A percentile compares a stretch with the other conserved stretches of the same genome.
These are phyloP conservation scores for Oscheius onirici DNA, from an alignment of 2,888 invertebrate species.

Conservation along the genomic window DNA sequence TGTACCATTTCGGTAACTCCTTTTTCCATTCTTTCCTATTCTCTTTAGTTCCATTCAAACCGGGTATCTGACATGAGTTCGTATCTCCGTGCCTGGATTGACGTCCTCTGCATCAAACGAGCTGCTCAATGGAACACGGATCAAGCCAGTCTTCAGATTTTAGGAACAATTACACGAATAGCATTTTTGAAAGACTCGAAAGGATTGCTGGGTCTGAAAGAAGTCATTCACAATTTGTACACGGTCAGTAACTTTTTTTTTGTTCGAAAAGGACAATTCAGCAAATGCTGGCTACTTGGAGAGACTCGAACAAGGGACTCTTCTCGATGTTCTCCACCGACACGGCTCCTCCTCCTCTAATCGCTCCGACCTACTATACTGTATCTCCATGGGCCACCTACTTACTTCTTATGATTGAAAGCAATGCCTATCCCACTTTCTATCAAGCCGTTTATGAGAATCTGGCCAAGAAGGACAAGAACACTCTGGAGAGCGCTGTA, in stretches of 20 bases:
- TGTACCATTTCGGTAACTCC: conserved; percentile 57
- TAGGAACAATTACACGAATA: conserved; percentile 56
- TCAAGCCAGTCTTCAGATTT: conserved; percentile 40
- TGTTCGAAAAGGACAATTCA: neutral
- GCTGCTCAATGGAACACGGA: conserved; percentile 49
- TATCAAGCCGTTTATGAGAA: conserved; percentile 52
- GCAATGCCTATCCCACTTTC: conserved; percentile 50
- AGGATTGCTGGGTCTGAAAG: conserved; percentile 49
- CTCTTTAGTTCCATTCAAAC: conserved; percentile 37
- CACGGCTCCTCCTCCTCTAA: conserved; percentile 57
- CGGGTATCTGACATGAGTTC: conserved; percentile 36
- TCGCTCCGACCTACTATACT: conserved; percentile 41
- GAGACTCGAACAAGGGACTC: conserved; percentile 48
- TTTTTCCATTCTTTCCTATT: neutral
- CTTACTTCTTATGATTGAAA: conserved; percentile 60
- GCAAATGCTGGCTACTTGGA: conserved; percentile 43
- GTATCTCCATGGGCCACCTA: conserved; percentile 61
- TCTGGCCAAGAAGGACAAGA: conserved; percentile 58
- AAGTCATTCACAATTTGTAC: conserved; percentile 53
- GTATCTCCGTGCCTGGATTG: conserved; percentile 48
- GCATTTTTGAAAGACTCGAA: conserved; percentile 57
- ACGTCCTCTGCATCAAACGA: conserved; percentile 42
- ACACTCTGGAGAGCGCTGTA: conserved; percentile 50
- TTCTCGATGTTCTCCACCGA: conserved; percentile 59
- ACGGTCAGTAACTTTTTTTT: conserved; percentile 37